Evolutionary conservation across 2,888 invertebrate species (phyloP).

Genomic region (Pristionchus exspectatus): DNA sequence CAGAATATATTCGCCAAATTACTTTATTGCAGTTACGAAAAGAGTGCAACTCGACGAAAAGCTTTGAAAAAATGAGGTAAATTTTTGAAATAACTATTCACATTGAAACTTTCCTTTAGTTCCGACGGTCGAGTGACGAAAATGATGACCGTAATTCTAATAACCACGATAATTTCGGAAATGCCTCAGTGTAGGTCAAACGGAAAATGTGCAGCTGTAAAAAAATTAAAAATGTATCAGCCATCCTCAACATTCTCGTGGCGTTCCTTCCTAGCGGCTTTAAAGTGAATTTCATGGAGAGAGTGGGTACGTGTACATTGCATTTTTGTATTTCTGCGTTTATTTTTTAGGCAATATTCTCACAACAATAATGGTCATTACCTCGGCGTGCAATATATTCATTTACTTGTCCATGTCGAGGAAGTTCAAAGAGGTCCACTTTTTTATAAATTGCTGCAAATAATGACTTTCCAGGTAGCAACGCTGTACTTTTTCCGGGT

Average conservation of each 20-base stretch:
- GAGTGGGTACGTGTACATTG: background rate
- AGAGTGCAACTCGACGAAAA: background rate
- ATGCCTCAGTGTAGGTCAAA: background rate
- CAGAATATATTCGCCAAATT: too few relatives aligned
- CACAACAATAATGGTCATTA: background rate
- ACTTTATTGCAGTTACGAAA: background rate
- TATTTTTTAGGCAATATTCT: background rate
- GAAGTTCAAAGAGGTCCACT: background rate
- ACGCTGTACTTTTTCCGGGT: background rate
- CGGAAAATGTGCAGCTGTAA: background rate
- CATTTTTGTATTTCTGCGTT: background rate
- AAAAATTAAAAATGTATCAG: background rate
- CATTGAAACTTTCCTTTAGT: background rate
- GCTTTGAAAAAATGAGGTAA: background rate
- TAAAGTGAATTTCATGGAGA: background rate
- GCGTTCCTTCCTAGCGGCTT: background rate
- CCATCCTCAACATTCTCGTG: background rate
- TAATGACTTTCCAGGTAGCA: background rate
- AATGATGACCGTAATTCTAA: background rate
- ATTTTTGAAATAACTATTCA: background rate
- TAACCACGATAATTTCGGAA: background rate
- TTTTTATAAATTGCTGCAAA: background rate
- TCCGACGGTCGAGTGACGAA: background rate
- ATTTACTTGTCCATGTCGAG: constrained; percentile 1
- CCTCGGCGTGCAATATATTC: background rate